Evolutionary conservation across 2,797 vertebrate species (phyloP).

Genomic region (Anguilla pacifica): DNA sequence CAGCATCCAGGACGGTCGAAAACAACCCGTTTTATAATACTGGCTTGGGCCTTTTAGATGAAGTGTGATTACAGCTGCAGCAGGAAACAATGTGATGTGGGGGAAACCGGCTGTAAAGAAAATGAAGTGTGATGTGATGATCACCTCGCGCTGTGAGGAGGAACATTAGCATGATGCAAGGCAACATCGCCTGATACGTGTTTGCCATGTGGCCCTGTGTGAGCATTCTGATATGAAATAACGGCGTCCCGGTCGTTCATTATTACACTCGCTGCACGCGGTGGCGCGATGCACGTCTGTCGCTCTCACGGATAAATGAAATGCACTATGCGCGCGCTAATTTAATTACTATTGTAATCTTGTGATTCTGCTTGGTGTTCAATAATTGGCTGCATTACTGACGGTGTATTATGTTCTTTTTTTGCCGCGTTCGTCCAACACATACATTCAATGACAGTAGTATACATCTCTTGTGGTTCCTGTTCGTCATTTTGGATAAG

Average conservation of each 20-base stretch:
- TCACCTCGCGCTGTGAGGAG: background rate
- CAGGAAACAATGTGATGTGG: background rate
- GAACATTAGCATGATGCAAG: background rate
- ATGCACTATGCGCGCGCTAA: background rate
- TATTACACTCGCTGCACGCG: background rate
- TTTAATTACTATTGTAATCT: background rate
- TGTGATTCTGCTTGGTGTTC: background rate
- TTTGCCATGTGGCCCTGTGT: background rate
- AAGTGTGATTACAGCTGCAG: background rate
- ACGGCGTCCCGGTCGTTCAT: background rate
- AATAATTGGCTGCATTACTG: background rate
- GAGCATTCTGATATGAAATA: background rate
- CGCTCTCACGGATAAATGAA: background rate
- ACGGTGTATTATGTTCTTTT: background rate
- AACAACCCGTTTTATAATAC: background rate
- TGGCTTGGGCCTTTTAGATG: background rate
- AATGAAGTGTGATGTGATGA: background rate
- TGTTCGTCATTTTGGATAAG: background rate
- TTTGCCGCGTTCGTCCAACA: background rate
- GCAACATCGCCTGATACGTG: background rate
- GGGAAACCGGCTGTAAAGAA: background rate
- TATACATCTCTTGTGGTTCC: background rate
- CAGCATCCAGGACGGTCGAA: too few species aligned
- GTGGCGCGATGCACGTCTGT: background rate
- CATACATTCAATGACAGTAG: background rate